Evolutionary conservation across 2,888 invertebrate species (phyloP).

Genomic region (Rhingia campestris): DNA sequence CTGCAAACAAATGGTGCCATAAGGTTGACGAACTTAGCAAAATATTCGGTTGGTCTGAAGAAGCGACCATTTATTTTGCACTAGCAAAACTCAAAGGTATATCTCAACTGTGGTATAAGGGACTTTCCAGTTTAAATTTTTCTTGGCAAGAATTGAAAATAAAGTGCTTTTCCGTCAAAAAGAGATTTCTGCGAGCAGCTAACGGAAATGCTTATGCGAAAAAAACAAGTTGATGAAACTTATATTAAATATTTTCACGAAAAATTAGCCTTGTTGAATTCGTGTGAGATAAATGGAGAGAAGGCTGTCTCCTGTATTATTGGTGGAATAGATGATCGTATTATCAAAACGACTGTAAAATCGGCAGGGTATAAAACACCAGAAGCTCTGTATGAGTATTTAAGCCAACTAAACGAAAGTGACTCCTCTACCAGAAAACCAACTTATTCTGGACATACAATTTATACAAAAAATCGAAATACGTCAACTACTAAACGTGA

Average conservation of each 20-base stretch:
- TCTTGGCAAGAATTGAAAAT: slow-evolving; percentile 43
- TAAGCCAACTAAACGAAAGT: slow-evolving; percentile 28
- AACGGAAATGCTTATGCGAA: too few relatives aligned
- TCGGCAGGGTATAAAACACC: slow-evolving; percentile 36
- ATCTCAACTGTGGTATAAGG: slow-evolving; percentile 38
- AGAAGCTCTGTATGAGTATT: slow-evolving; percentile 38
- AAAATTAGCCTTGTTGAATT: too few relatives aligned
- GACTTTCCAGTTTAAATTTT: slow-evolving; percentile 29
- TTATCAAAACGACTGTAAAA: slow-evolving; percentile 30
- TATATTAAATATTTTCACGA: too few relatives aligned
- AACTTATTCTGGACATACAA: not conserved
- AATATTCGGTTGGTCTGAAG: slow-evolving; percentile 50
- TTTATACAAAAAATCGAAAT: not conserved
- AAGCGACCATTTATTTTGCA: slow-evolving; percentile 34
- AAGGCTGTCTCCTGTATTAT: too few relatives aligned
- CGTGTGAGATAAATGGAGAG: too few relatives aligned
- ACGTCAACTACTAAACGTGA: too few relatives aligned
- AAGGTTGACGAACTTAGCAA: slow-evolving; percentile 38
- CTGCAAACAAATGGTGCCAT: slow-evolving; percentile 30
- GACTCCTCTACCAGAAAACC: not conserved
- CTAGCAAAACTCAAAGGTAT: slow-evolving; percentile 28
- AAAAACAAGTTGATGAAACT: too few relatives aligned
- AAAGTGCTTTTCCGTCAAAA: too few relatives aligned
- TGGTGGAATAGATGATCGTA: slow-evolving; percentile 40
- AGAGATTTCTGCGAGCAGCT: too few relatives aligned